Percentiles rank a stretch among this genome's conserved stretches.
Conservation (phyloP, 1,140 invertebrate species). For the Caenorhabditis remanei region DNA sequence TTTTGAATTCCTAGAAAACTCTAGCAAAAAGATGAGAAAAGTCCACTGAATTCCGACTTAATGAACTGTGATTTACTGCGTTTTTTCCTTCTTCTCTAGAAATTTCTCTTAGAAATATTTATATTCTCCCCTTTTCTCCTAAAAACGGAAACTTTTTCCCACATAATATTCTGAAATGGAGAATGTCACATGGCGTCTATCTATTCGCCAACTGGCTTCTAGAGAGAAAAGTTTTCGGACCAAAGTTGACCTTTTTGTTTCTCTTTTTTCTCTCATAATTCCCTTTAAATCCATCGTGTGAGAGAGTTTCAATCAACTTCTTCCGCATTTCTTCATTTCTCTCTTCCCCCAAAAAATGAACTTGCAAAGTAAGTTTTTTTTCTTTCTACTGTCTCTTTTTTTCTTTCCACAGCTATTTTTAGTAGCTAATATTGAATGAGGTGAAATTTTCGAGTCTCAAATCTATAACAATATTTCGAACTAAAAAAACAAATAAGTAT, state of each 20-base stretch:
- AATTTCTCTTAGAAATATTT: neutral
- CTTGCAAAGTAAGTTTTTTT: no score
- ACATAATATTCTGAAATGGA: neutral
- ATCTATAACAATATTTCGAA: no score
- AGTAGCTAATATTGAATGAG: no score
- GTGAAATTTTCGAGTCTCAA: no score
- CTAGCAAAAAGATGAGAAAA: neutral
- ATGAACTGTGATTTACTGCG: neutral
- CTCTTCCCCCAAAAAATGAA: neutral
- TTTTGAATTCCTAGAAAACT: neutral
- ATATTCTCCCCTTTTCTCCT: neutral
- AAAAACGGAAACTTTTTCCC: neutral
- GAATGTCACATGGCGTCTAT: neutral
- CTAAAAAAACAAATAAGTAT: no score
- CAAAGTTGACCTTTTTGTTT: constrained; percentile 10
- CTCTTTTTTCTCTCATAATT: constrained; percentile 20
- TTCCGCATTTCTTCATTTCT: neutral
- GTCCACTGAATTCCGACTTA: neutral
- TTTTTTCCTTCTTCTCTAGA: neutral
- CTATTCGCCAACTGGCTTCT: neutral
- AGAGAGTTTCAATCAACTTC: neutral
- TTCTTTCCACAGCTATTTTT: no score
- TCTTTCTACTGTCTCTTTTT: no score
- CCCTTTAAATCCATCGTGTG: constrained; percentile 17
- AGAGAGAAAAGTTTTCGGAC: neutral